Evolutionary conservation across 2,113 vertebrate species (phyloP).

Genomic region (Callaeas wilsoni): DNA sequence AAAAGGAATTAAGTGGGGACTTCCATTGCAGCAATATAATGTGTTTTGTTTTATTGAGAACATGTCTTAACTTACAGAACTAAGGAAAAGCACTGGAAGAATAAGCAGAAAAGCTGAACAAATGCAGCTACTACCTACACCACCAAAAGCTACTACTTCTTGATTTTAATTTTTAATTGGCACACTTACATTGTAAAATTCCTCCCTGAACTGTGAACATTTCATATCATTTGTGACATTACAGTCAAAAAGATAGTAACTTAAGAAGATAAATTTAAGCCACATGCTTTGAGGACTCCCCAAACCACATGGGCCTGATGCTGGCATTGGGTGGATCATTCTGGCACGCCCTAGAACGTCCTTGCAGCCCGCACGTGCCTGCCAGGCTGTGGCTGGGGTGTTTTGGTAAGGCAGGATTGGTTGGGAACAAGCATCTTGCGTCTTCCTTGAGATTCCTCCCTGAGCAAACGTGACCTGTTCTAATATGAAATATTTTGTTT

Average conservation of each 20-base stretch:
- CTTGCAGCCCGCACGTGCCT: rapidly evolving
- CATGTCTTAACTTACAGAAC: neutral
- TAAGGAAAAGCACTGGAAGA: neutral
- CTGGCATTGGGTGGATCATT: neutral
- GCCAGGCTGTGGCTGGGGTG: neutral
- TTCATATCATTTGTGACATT: neutral
- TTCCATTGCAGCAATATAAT: neutral
- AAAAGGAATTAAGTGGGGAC: neutral
- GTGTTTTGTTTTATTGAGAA: neutral
- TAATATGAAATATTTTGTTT: neutral
- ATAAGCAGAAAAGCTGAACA: neutral
- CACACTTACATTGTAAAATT: neutral
- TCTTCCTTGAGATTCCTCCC: neutral
- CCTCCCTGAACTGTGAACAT: neutral
- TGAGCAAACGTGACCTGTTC: neutral
- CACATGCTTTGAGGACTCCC: neutral
- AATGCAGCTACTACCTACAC: neutral
- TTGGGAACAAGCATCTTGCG: neutral
- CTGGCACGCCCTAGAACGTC: neutral
- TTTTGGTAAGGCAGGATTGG: neutral
- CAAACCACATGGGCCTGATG: neutral
- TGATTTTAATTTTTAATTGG: neutral
- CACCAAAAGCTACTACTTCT: neutral
- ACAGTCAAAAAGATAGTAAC: neutral
- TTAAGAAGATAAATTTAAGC: neutral